A percentile compares a stretch with the other conserved stretches of the same genome.
Conservation (phyloP, 1,140 invertebrate species). For the Mercenaria mercenaria region DNA sequence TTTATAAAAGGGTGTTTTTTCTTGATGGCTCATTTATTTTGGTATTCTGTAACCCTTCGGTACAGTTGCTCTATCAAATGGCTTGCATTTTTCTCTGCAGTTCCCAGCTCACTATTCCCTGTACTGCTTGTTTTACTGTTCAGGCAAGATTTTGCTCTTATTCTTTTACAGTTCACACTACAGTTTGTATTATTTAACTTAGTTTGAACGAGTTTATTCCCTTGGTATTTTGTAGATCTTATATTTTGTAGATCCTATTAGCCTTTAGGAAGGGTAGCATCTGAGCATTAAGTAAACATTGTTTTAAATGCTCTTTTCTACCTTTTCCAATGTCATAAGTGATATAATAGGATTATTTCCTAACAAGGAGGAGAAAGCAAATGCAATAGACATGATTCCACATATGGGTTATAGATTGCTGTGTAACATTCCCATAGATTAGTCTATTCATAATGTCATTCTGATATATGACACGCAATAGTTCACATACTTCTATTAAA, state of each 20-base stretch:
- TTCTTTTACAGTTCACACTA: too few relatives aligned
- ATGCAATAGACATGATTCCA: too few relatives aligned
- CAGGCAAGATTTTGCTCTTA: too few relatives aligned
- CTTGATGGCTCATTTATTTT: not conserved
- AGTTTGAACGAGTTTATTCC: not conserved
- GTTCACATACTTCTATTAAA: too few relatives aligned
- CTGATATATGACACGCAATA: too few relatives aligned
- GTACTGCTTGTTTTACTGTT: not conserved
- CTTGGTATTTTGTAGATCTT: not conserved
- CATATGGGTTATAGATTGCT: too few relatives aligned
- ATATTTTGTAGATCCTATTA: not conserved
- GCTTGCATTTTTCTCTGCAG: not conserved
- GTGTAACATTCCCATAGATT: too few relatives aligned
- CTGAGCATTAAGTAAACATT: not conserved
- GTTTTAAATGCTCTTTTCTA: too few relatives aligned
- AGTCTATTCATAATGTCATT: too few relatives aligned
- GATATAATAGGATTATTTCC: too few relatives aligned
- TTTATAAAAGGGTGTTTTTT: not conserved
- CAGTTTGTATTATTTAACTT: not conserved
- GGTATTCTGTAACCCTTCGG: not conserved
- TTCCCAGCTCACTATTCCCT: not conserved
- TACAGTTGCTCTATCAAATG: not conserved
- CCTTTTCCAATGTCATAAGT: too few relatives aligned
- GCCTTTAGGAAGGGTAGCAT: not conserved
- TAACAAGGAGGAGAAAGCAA: too few relatives aligned